A percentile compares a stretch with the other conserved stretches of the same genome.
These are phyloP conservation scores for Muntiacus muntjak DNA, from an alignment of 2,113 vertebrate genomes.

Conservation along the genomic window DNA sequence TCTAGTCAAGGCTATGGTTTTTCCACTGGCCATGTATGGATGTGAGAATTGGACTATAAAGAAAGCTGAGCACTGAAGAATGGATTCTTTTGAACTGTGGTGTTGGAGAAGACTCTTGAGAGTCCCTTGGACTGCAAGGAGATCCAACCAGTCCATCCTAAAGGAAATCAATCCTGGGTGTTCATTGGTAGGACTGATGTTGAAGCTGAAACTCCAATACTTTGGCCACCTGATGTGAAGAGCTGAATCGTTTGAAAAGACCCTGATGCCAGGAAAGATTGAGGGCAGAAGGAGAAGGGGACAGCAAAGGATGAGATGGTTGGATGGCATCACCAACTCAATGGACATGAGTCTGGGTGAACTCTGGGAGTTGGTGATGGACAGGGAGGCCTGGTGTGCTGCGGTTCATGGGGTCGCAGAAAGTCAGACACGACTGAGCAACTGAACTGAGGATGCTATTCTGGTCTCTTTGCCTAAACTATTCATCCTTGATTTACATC, in stretches of 20 bases:
- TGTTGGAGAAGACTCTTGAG: neutral
- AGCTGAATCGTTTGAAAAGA: neutral
- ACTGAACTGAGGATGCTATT: neutral
- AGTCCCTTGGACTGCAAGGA: neutral
- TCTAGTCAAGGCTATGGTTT: neutral
- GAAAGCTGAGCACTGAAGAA: neutral
- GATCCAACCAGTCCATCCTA: no score
- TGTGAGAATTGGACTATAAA: neutral
- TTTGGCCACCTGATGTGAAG: neutral
- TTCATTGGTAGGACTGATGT: neutral
- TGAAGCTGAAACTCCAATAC: neutral
- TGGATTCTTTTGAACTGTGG: neutral
- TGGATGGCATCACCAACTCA: neutral
- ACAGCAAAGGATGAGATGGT: neutral
- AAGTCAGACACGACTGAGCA: neutral
- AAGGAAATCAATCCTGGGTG: neutral
- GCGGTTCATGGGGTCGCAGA: fast-evolving
- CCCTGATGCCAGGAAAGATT: neutral
- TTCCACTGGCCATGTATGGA: neutral
- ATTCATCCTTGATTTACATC: neutral
- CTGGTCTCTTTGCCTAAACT: neutral
- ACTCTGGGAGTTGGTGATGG: neutral
- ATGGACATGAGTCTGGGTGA: fast-evolving
- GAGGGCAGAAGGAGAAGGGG: neutral
- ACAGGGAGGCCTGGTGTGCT: fast-evolving